Evolutionary conservation across 2,888 invertebrate species (phyloP).

Genomic region (Lepetodrilus schrolli): DNA sequence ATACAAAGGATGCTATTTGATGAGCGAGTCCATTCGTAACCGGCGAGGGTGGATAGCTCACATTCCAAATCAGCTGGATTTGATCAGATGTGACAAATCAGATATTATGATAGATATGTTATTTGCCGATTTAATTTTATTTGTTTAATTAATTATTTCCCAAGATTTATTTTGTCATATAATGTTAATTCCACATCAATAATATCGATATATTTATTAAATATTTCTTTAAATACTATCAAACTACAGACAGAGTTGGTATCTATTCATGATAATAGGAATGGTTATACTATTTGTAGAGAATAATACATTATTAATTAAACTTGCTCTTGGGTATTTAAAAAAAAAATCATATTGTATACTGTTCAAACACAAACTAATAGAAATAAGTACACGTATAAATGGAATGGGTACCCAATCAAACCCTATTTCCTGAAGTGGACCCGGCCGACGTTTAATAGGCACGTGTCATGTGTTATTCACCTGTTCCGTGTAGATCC

Average conservation of each 20-base stretch:
- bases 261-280: no score
- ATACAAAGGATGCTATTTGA: conserved; percentile 26
- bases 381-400: no score
- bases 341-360: neutral
- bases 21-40: conserved; percentile 3
- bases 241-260: no score
- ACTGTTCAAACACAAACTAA: neutral
- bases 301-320: neutral
- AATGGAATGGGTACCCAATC: neutral
- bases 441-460: conserved; percentile 33
- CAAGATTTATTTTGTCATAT: no score
- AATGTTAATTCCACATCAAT: no score
- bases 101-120: neutral
- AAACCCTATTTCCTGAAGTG: neutral
- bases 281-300: no score
- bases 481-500: conserved; percentile 26
- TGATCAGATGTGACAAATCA: neutral
- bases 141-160: neutral
- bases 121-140: neutral
- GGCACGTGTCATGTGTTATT: conserved; percentile 36
- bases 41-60: neutral
- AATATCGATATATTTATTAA: no score
- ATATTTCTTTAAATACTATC: no score
- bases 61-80: no score
- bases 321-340: neutral